Base-by-base conservation (phyloP, 2,797 vertebrate species). In the Molossus molossus region DNA sequence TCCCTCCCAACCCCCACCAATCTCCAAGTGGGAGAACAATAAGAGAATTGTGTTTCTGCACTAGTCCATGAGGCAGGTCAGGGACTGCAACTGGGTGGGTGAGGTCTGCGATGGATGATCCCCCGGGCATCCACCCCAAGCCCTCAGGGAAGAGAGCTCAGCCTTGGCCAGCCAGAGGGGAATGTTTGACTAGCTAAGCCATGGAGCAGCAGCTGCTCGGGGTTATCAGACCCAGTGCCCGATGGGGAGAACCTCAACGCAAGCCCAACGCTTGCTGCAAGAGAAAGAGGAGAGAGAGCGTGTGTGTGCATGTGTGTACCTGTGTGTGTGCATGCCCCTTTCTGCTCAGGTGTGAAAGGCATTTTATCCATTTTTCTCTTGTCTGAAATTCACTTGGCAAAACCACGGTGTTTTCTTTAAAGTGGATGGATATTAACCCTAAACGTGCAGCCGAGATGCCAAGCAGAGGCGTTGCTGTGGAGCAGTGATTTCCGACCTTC, bases 21-120 rank as follows among this genome's bases (percentile, higher is more conserved):
- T n/a, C 53, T 82, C 86, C 20, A 50, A 58, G 53, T 25, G 6
- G 8, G 96, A 94, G 94, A 97, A 97, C 97, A 97, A 95, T 77
- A 58, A 92, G 69, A 58, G 70, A 79, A 82, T 58, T 97, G 96
- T 97, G 64, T 88, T 88, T 96, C 93, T 83, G 97, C 72, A 64
- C 64, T 73, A 40, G 57, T 4, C 84, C 93, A 81, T 67, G 92
- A 97, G 93, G 58, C 79, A 11, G 91, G 20, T 91, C 87, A 83
- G 90, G 87, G 60, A 50, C 20, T 84, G 91, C 83, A 67, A 20
- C 3, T 1, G 48, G 29, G 88, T 45, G 77, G 92, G 45, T 13
- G 53, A 72, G 91, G 94, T 94, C 95, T 95, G 27, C 8, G 13
- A 89, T 72, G 86, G 73, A 50, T 6, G 37, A 70, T 45, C 83